Evolutionary conservation across 37 sponge, comb jelly and placozoan genomes (phyloP).

Genomic region (Aplysina aerophoba): DNA sequence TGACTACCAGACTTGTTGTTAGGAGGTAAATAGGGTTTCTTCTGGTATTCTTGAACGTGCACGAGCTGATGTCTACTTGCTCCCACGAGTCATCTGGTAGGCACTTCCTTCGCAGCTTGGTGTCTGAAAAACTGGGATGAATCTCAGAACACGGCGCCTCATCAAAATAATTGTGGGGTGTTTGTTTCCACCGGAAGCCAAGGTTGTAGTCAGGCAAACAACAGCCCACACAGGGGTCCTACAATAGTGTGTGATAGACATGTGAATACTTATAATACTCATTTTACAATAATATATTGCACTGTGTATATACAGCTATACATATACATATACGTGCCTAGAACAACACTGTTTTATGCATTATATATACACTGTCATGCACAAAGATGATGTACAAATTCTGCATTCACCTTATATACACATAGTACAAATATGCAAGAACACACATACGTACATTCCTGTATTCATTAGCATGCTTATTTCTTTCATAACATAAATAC

Average conservation of each 20-base stretch:
- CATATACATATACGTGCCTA: neutral
- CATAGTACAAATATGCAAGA: no score
- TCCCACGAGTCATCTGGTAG: neutral
- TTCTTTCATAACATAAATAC: no score
- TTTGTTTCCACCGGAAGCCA: constrained; percentile 13
- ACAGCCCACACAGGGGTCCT: constrained; percentile 27
- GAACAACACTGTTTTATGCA: no score
- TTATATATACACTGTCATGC: no score
- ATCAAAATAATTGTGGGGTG: neutral
- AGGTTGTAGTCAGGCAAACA: constrained; percentile 8
- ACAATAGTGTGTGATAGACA: neutral
- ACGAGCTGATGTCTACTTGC: constrained; percentile 3
- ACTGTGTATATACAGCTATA: neutral
- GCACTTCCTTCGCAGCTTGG: neutral
- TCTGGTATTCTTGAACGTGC: neutral
- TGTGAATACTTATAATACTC: neutral
- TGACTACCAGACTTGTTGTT: neutral
- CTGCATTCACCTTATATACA: no score
- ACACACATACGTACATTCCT: no score
- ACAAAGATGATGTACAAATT: no score
- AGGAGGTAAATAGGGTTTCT: neutral
- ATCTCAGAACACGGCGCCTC: neutral
- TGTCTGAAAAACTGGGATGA: neutral
- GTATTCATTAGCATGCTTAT: neutral
- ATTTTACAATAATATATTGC: neutral